Conservation (phyloP, 1,140 invertebrate species). For the Lepidurus couesii region DNA sequence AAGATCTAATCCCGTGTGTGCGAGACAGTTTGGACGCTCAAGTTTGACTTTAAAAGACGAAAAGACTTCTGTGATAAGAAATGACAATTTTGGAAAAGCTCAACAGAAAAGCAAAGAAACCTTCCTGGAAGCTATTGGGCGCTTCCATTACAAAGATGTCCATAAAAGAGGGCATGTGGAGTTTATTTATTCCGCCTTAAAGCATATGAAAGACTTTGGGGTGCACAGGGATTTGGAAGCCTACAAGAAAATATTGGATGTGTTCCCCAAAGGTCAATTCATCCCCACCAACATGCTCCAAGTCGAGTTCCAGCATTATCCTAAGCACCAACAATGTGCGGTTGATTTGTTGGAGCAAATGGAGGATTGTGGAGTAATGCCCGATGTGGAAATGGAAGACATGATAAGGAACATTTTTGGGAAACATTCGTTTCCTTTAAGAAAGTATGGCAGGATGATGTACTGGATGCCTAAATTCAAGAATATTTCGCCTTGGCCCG, state of each 20-base stretch:
- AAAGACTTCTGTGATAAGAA: slow-evolving; percentile 33
- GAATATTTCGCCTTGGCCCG: slow-evolving; percentile 79
- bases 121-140: slow-evolving; percentile 66
- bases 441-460: slow-evolving; percentile 85
- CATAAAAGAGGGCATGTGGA: slow-evolving; percentile 75
- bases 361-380: slow-evolving; percentile 84
- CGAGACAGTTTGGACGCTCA: neutral
- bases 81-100: slow-evolving; percentile 49
- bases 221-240: slow-evolving; percentile 82
- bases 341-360: slow-evolving; percentile 82
- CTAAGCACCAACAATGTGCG: slow-evolving; percentile 87
- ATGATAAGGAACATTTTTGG: slow-evolving; percentile 83
- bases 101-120: slow-evolving; percentile 63
- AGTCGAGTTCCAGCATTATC: slow-evolving; percentile 83
- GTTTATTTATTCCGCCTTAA: slow-evolving; percentile 84
- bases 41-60: neutral
- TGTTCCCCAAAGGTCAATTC: slow-evolving; percentile 88
- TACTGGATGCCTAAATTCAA: slow-evolving; percentile 99
- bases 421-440: slow-evolving; percentile 61
- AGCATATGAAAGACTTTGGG: slow-evolving; percentile 82
- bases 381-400: slow-evolving; percentile 77
- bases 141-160: slow-evolving; percentile 56
- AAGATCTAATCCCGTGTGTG: neutral
- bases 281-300: slow-evolving; percentile 74
- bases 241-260: slow-evolving; percentile 83